Evolutionary conservation across 2,888 invertebrate genomes (phyloP), one percentile per base, ranked within the genome.

Genomic region (Agonum fuliginosum): DNA sequence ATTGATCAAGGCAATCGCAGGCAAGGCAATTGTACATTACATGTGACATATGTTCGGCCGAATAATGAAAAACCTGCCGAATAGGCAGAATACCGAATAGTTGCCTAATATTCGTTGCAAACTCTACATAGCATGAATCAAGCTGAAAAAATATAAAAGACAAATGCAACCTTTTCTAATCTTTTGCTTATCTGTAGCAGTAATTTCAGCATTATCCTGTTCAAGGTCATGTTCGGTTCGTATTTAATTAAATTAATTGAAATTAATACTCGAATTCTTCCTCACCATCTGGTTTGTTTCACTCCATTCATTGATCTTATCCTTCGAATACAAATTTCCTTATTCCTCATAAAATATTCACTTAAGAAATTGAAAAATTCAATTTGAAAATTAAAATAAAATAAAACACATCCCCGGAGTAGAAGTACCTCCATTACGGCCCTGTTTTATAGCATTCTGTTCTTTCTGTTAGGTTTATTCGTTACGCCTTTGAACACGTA

Each of bases 301-400:
- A 62, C 30, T 30, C 14, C 30, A 30, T 62, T 27, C 58, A 62
- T 62, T 62, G 58, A 30, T 62, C 58, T 62, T 30, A 1, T 12
- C n/a, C 30, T 30, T 30, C 46, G 17, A 46, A 46, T 12, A 46
- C 17, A 62, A 30, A 62, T 62, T 30, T 14, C 34, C 58, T 24
- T 30, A 62, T 62, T 62, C 30, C 67, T 67, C 67, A 41, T 67
- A 67, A 67, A 70, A 70, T 70, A 70, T 70, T 70, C 70, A 70
- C 70, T 70, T 70, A 70, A 43, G 43, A 46, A 70, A 70, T 70
- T 70, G 70, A 43, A 70, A 70, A 70, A 70, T 43, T 46, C 70
- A 70, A 70, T 70, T 70, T 70, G 70, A 46, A 70, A 70, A 70
- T 70, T 70, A 70, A 70, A 70, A 70, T 70, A 70, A 70, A 70